These are phyloP conservation scores for Apotomis betuletana DNA, from an alignment of 2,888 invertebrate species.

Conservation along the genomic window DNA sequence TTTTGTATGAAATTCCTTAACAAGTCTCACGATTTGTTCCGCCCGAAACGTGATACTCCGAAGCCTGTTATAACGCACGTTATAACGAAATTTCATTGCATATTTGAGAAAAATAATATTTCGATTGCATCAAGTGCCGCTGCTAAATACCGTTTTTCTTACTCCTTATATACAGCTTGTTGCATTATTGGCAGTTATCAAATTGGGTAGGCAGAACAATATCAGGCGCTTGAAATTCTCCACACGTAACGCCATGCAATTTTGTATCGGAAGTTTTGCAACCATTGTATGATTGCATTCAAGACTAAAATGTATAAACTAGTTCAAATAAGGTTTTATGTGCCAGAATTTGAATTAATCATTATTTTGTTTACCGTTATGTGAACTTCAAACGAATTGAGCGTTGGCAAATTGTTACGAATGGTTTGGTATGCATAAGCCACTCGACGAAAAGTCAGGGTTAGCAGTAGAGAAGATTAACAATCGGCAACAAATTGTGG, in stretches of 20 bases:
- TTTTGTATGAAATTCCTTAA: too few relatives aligned
- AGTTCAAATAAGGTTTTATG: conserved; percentile 1
- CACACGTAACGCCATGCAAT: conserved; percentile 51
- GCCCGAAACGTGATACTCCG: too few relatives aligned
- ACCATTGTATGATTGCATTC: conserved; percentile 58
- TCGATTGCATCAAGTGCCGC: not conserved
- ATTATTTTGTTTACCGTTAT: not conserved
- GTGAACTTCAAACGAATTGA: not conserved
- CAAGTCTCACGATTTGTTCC: too few relatives aligned
- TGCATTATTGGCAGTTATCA: conserved; percentile 41
- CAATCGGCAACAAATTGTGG: conserved; percentile 5
- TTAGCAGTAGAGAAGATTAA: not conserved
- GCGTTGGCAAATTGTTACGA: not conserved
- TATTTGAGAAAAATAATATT: not conserved
- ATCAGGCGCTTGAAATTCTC: conserved; percentile 51
- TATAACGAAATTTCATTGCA: not conserved
- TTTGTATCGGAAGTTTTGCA: conserved; percentile 53
- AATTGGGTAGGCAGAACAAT: conserved; percentile 44
- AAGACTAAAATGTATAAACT: conserved; percentile 58
- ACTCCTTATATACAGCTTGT: conserved; percentile 18
- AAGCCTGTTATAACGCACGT: not conserved
- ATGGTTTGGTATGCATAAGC: not conserved
- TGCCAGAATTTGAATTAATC: not conserved
- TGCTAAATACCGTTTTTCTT: conserved; percentile 9
- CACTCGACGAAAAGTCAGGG: not conserved